Evolutionary conservation across 92 coral and sea anemone species (phyloP), one percentile per base, ranked within the genome.

Genomic region (Epizoanthus scotinus): DNA sequence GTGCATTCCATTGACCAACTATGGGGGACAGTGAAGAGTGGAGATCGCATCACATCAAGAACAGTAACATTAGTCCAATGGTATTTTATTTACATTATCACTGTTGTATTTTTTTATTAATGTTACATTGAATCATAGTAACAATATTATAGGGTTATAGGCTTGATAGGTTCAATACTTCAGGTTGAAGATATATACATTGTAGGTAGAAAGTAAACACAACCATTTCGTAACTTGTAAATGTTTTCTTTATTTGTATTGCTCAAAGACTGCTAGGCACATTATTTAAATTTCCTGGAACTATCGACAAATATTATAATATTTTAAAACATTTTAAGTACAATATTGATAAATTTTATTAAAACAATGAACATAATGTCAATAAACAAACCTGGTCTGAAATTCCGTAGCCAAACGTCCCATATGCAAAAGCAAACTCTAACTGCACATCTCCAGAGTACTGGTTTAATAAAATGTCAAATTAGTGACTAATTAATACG

Each of bases 381-480:
- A 52, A 26, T 25, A 52, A 86, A 26, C 42, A 52, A 86, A 95
- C 98, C 98, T 96, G 99, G 65, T 91, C 96, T 56, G 98, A 96
- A 73, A 93, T 83, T 21, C 99, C 99, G 89, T 96, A 96, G 27
- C 99, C 99, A 87, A 91, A 96, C 34, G 88, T 62, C 8, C 99
- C 99, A 84, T 96, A 96, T 17, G 97, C 90, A 89, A 96, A 96
- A 34, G 99, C 94, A 75, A 96, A 90, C 86, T 96, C 99, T 47
- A 96, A 65, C 54, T 92, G 88, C 18, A 85, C 87, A 72, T 86
- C 91, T 57, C 98, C 99, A 87, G 88, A 83, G 81, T 93, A 89
- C 99, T 95, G 85, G 85, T 49, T 19, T 57, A n/a, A 42, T 75
- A 25, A 58, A 62, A 8, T 70, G 36, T 40, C 72, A 75, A 21